Base-by-base conservation (phyloP, 2,797 vertebrate species). In the Sardinella longiceps region DNA sequence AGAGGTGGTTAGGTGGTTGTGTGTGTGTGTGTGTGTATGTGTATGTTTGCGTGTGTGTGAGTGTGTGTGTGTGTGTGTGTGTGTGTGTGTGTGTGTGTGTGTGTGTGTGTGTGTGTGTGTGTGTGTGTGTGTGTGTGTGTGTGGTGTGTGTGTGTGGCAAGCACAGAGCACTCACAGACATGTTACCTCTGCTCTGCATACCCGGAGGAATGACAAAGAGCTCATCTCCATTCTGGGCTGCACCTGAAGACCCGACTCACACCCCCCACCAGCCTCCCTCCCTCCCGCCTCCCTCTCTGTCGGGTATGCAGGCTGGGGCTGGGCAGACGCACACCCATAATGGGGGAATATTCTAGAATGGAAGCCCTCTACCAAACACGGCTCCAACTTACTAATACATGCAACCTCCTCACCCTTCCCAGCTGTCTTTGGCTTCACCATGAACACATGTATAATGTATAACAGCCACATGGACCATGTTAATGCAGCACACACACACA, bases 361-460 rank as follows among this genome's bases (percentile, higher is more conserved):
- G 70, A 43, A 37, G 70, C 37, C 18, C 70, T 70, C 37, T 37
- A 1, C 4, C 6, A 77, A 74, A 43, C 70, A 77, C 20, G 37
- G 15, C 70, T 77, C 33, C 15, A 20, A 77, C 15, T 77, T 77
- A 77, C 70, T 81, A 9, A 85, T 86, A 83, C 87, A 89, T 90
- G 84, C 83, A 86, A 56, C 58, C 82, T 89, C 88, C 81, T 87
- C 88, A 87, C 43, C 43, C 50, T 51, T 30, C 14, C 53, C 82
- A 43, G 37, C 70, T 77, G 70, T 77, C 70, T 77, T 37, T 3
- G 37, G 37, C 70, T 39, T 43, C 33, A 77, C 70, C 37, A 77
- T 37, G 70, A 77, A 77, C 33, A 43, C 70, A 77, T 77, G 70
- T 77, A 77, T 77, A 77, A 77, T 77, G 70, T 77, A 77, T 77